Base-by-base conservation (phyloP, 2,113 vertebrate genomes). In the Oxyruncus cristatus region DNA sequence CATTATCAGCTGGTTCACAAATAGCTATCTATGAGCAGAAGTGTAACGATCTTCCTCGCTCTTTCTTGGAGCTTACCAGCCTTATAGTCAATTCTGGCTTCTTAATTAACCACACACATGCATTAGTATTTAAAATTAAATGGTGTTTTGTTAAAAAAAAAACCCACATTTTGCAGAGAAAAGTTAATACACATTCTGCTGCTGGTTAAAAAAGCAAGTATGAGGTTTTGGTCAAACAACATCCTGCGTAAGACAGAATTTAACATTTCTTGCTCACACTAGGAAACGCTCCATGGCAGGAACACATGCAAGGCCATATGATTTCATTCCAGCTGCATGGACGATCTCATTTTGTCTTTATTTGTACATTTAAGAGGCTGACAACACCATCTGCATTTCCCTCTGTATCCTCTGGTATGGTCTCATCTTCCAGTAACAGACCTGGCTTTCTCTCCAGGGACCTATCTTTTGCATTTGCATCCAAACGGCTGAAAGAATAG, bases 1-100 rank as follows among this genome's bases (percentile, higher is more conserved):
- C 95, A 97, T 98, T 98, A 98, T 98, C 97, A 97, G 93, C 94
- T 97, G 95, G 97, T 97, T 98, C 96, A 97, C 97, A 97, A 98
- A 98, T 86, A 97, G 96, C 97, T 97, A 98, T 96, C 98, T 95
- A 96, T 47, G 92, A 98, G 96, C 88, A 98, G 96, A 97, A 97
- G 92, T 22, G 17, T 96, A 97, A 98, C 42, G 77, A 97, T 97
- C 92, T 93, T 90, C 73, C 83, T 91, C 87, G 94, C 92, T 92
- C 89, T 89, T 92, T 97, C 97, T 93, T 67, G 87, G 84, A 92
- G 93, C 95, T 97, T 97, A 97, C 97, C 83, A 95, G 95, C 94
- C 94, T 97, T 92, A 97, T 28, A 97, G 95, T 85, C 94, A 98
- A 96, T 98, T 98, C 96, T 96, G 95, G 84, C 89, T 98, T 97